These are phyloP conservation scores for Drosophila tristis DNA, from an alignment of 1,140 invertebrate genomes.

Conservation along the genomic window DNA sequence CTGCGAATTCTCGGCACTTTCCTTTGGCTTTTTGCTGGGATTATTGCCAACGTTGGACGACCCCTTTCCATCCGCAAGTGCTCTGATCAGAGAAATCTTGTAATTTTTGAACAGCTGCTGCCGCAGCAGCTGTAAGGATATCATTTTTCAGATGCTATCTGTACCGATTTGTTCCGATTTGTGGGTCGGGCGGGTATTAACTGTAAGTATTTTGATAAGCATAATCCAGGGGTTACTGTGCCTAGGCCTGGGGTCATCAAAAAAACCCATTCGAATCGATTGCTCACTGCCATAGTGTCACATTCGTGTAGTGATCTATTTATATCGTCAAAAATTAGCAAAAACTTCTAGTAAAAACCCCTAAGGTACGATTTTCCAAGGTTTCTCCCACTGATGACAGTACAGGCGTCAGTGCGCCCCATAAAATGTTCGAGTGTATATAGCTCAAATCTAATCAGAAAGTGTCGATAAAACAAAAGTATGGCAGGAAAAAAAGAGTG, in stretches of 20 bases:
- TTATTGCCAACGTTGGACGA: not conserved
- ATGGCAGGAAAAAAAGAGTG: no score
- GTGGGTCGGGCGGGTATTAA: no score
- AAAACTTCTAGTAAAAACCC: constrained; percentile 1
- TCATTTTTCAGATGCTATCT: constrained; percentile 28
- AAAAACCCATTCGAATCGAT: constrained; percentile 14
- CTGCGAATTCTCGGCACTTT: no score
- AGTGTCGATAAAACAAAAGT: constrained; percentile 29
- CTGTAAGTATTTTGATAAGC: not conserved
- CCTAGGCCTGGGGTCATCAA: not conserved
- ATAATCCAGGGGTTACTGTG: constrained; percentile 6
- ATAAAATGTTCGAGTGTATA: not conserved
- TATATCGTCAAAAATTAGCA: constrained; percentile 15
- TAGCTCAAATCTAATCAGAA: constrained; percentile 38
- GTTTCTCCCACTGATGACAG: constrained; percentile 32
- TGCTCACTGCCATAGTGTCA: constrained; percentile 14
- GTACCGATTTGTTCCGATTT: constrained; percentile 8
- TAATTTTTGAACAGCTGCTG: not conserved
- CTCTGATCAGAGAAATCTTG: not conserved
- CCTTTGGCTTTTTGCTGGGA: not conserved
- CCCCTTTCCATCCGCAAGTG: not conserved
- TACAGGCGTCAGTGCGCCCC: not conserved
- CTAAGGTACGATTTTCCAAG: not conserved
- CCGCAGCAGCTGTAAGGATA: constrained; percentile 12
- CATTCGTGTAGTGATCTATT: constrained; percentile 14